Conservation (phyloP, 2,888 invertebrate genomes). For the Ophion ellenae region DNA sequence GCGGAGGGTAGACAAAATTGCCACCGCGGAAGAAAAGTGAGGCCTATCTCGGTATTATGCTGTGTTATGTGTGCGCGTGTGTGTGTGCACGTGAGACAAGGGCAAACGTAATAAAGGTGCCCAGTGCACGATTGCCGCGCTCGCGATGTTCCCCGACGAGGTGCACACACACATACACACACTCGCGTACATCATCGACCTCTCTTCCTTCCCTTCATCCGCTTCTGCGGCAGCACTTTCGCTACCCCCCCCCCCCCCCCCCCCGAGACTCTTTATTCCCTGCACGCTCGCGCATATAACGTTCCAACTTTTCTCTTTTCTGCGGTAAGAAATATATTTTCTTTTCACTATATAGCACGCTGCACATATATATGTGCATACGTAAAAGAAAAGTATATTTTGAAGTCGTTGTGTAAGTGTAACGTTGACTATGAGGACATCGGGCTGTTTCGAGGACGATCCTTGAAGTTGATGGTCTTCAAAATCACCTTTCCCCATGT, state of each 20-base stretch:
- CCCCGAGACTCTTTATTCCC: constrained; percentile 31
- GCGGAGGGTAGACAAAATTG: constrained; percentile 45
- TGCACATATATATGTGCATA: not conserved
- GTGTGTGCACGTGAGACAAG: not conserved
- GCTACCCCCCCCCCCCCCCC: not conserved
- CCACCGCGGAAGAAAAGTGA: constrained; percentile 35
- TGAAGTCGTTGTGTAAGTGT: not conserved
- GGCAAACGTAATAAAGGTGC: constrained; percentile 56
- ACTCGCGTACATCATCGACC: constrained; percentile 11
- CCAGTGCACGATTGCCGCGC: constrained; percentile 22
- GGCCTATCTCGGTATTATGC: constrained; percentile 8
- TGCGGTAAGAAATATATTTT: constrained; percentile 60
- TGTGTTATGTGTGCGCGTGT: not conserved
- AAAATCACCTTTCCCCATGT: no score
- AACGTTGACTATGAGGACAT: no score
- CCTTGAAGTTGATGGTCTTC: no score
- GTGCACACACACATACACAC: not conserved
- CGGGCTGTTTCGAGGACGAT: no score
- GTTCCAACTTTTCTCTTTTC: constrained; percentile 54
- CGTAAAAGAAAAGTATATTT: constrained; percentile 6
- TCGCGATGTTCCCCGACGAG: constrained; percentile 29
- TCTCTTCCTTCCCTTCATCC: constrained; percentile 21
- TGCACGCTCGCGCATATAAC: constrained; percentile 23
- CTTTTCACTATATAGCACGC: constrained; percentile 22
- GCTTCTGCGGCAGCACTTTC: constrained; percentile 43